Conservation (phyloP, 2,113 vertebrate genomes). For the Conger conger region DNA sequence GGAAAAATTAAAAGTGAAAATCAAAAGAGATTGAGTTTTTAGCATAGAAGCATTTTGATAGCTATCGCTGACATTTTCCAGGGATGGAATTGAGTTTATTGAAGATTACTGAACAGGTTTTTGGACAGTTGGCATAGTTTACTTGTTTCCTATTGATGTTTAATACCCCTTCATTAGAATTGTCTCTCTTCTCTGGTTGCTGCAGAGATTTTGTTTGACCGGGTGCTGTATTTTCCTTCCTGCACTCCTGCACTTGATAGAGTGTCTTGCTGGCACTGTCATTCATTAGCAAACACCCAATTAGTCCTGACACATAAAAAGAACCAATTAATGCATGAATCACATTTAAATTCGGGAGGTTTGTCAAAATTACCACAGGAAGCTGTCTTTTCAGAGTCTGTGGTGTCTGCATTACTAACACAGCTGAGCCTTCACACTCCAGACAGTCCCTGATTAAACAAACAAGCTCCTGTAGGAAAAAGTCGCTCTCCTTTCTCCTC, state of each 20-base stretch:
- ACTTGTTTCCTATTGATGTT: constrained; percentile 16
- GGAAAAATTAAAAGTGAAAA: constrained; percentile 10
- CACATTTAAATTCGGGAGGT: constrained; percentile 57
- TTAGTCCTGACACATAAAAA: constrained; percentile 60
- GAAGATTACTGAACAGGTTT: constrained; percentile 26
- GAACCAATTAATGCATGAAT: constrained; percentile 57
- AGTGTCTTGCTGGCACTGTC: constrained; percentile 45
- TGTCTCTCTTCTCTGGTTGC: constrained; percentile 6
- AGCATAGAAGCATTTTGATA: not conserved
- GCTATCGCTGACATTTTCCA: not conserved
- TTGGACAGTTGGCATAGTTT: constrained; percentile 26
- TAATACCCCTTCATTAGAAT: constrained; percentile 40
- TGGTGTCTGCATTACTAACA: constrained; percentile 39
- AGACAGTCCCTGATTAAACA: constrained; percentile 40
- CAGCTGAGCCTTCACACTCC: constrained; percentile 31
- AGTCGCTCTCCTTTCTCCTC: not conserved
- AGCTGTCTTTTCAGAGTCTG: constrained; percentile 44
- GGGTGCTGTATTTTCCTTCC: constrained; percentile 33
- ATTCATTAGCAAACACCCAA: constrained; percentile 56
- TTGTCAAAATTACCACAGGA: constrained; percentile 42
- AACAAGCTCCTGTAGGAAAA: constrained; percentile 29
- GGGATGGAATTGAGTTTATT: not conserved
- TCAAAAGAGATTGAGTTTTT: not conserved
- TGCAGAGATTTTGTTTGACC: constrained; percentile 2
- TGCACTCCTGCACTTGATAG: constrained; percentile 15